Evolutionary conservation across 2,113 vertebrate genomes (phyloP), one percentile per base, ranked within the genome.

Genomic region (Antechinus flavipes): DNA sequence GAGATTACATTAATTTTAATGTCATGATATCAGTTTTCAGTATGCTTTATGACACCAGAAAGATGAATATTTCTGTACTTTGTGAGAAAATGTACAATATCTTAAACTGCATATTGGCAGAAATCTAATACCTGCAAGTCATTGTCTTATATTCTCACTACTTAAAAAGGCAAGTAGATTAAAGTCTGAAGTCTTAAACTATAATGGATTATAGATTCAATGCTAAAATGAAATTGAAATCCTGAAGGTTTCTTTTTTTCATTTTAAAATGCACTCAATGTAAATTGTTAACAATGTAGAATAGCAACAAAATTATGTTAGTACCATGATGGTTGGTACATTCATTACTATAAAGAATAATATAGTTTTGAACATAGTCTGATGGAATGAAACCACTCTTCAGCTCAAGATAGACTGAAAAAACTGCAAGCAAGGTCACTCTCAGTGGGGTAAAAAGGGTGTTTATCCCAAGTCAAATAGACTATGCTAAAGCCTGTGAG

Each of bases 1-100:
- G 90, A 0, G 55, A 94, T 96, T 93, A 92, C 35, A 68, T 98
- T 96, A 97, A 97, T 97, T 97, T 98, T 96, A 97, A 97, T 96
- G 95, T 93, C 90, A 96, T 22, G 93, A 95, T 68, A 90, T 95
- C 91, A 90, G 54, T 93, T 93, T 97, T 93, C 93, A 89, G 97
- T 97, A 97, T 96, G 95, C 94, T 98, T 98, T 95, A 96, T 54
- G 97, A 93, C 49, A 93, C 94, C 14, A 95, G 50, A 97, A 93
- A 54, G 95, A 98, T 96, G 89, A 97, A 97, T 92, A n/a, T 54
- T 93, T 97, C 47, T 96, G n/a, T 53, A 46, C 55, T 19, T 95
- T 97, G 90, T 96, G 54, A 91, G 94, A 97, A 98, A 93, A 54
- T 1, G 3, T 8, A 6, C 46, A 94, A 42, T 96, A 56, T 92